Conservation (phyloP, 2,113 vertebrate species). For the Salminus brasiliensis region DNA sequence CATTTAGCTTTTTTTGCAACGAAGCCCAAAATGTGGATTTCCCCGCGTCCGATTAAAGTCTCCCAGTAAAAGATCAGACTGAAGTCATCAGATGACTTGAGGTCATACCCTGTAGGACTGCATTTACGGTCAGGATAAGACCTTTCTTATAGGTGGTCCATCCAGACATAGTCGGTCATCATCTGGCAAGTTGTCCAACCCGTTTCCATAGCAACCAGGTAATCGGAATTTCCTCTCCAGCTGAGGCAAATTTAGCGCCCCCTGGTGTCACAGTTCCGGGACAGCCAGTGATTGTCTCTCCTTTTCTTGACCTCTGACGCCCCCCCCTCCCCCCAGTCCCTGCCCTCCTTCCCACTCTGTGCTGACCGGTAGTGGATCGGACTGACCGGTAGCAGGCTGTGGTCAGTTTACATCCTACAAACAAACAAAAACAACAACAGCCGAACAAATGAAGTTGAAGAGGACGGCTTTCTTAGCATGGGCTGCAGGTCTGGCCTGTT, state of each 20-base stretch:
- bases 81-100: neutral
- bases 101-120: slow-evolving; percentile 4
- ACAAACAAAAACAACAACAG: neutral
- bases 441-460: too few relatives aligned
- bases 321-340: slow-evolving; percentile 45
- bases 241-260: slow-evolving; percentile 29
- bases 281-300: slow-evolving; percentile 70
- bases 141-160: neutral
- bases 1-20: neutral
- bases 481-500: too few relatives aligned
- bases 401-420: neutral
- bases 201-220: slow-evolving; percentile 12
- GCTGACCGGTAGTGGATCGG: neutral
- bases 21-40: neutral
- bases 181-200: neutral
- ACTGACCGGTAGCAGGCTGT: neutral
- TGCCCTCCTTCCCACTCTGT: too few relatives aligned
- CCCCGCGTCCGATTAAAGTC: neutral
- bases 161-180: neutral
- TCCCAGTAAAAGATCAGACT: neutral
- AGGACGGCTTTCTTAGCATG: too few relatives aligned
- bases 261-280: slow-evolving; percentile 74
- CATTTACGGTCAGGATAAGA: neutral
- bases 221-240: slow-evolving; percentile 34
- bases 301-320: slow-evolving; percentile 44